phyloP scores from a whole-genome alignment of 1,140 invertebrate genomes.

The honey bee (Apis mellifera) region Amel_HAv3.1 CM009933.2:9779501-9780000 shows the following conservation, averaged over 20 bases:
- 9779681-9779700: constrained; percentile 36
- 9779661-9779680: constrained; percentile 3
- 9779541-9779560: too few relatives aligned
- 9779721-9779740: constrained; percentile 36
- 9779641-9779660: constrained; percentile 36
- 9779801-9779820: background rate
- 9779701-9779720: constrained; percentile 4
- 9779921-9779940: too few relatives aligned
- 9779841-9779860: too few relatives aligned
- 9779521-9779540: constrained; percentile 29
- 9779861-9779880: too few relatives aligned
- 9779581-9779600: constrained; percentile 49
- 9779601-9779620: constrained; percentile 48
- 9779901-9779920: too few relatives aligned
- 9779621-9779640: constrained; percentile 32
- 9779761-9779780: background rate
- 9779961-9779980: too few relatives aligned
- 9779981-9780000: too few relatives aligned
- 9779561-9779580: constrained; percentile 18
- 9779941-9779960: too few relatives aligned
- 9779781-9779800: background rate
- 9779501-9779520: constrained; percentile 11
- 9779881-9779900: too few relatives aligned
- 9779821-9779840: too few relatives aligned
- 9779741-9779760: constrained; percentile 7